These are phyloP conservation scores for Chiroxiphia lanceolata DNA, from an alignment of 2,797 vertebrate genomes.

Conservation along the genomic window DNA sequence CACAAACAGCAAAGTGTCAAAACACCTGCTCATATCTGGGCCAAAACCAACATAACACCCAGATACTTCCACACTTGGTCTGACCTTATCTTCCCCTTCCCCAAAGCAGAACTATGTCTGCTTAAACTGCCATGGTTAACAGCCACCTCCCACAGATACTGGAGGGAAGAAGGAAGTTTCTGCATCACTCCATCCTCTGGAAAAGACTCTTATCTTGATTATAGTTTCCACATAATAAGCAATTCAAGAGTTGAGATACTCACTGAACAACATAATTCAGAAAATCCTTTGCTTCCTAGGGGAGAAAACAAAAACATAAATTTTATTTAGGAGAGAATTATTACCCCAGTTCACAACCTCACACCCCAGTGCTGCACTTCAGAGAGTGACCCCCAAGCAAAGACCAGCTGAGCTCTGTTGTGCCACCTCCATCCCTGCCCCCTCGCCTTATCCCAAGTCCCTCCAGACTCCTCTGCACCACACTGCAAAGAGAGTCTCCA, in stretches of 20 bases:
- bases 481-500: neutral
- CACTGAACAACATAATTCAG: slow-evolving; percentile 88
- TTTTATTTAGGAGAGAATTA: neutral
- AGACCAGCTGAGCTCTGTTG: neutral
- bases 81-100: neutral
- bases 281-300: slow-evolving; percentile 89
- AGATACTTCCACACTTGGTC: rapidly evolving
- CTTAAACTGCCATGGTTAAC: neutral
- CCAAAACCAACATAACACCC: neutral
- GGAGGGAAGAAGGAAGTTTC: neutral
- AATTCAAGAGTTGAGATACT: slow-evolving; percentile 72
- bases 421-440: neutral
- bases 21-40: neutral
- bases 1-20: neutral
- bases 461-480: neutral
- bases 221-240: neutral
- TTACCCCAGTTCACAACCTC: neutral
- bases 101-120: neutral
- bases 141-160: neutral
- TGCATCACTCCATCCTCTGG: neutral
- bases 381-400: neutral
- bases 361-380: neutral
- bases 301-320: neutral
- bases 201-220: neutral
- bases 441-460: neutral